Conservation (phyloP, 2,888 invertebrate genomes). For the Pegoplata infirma region DNA sequence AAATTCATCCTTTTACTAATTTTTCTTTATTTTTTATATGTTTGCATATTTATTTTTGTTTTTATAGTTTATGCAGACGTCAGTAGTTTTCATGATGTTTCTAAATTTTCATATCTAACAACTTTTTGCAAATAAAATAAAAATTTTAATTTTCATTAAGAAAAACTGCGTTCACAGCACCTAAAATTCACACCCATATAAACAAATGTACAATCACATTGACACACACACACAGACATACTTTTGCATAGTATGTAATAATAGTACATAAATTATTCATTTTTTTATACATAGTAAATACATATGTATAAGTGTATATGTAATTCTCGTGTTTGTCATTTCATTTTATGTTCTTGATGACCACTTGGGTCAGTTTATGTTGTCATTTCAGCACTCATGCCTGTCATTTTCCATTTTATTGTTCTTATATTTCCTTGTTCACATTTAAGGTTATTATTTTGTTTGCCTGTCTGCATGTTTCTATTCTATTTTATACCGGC, state of each 20-base stretch:
- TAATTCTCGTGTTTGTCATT: slow-evolving; percentile 20
- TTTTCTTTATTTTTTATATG: no score
- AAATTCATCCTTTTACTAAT: slow-evolving; percentile 17
- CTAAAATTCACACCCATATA: slow-evolving; percentile 15
- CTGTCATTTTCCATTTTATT: slow-evolving; percentile 47
- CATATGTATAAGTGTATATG: background rate
- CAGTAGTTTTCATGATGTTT: slow-evolving; percentile 24
- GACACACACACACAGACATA: background rate
- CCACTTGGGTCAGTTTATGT: slow-evolving; percentile 55
- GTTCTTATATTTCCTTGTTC: slow-evolving; percentile 26
- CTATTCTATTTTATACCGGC: background rate
- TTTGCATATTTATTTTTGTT: background rate
- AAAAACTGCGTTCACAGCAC: slow-evolving; percentile 36
- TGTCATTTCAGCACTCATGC: slow-evolving; percentile 52
- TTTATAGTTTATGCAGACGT: slow-evolving; percentile 40
- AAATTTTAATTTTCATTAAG: slow-evolving; percentile 41
- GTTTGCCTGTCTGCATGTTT: background rate
- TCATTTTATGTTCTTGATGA: slow-evolving; percentile 50
- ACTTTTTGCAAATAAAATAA: slow-evolving; percentile 24
- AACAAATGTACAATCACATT: background rate
- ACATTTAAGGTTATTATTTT: slow-evolving; percentile 41
- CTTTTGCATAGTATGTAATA: slow-evolving; percentile 25
- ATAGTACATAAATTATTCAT: slow-evolving; percentile 40
- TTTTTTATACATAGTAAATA: slow-evolving; percentile 10
- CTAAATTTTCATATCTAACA: background rate